Evolutionary conservation across 2,113 vertebrate genomes (phyloP).

Genomic region (Pangasianodon hypophthalmus): DNA sequence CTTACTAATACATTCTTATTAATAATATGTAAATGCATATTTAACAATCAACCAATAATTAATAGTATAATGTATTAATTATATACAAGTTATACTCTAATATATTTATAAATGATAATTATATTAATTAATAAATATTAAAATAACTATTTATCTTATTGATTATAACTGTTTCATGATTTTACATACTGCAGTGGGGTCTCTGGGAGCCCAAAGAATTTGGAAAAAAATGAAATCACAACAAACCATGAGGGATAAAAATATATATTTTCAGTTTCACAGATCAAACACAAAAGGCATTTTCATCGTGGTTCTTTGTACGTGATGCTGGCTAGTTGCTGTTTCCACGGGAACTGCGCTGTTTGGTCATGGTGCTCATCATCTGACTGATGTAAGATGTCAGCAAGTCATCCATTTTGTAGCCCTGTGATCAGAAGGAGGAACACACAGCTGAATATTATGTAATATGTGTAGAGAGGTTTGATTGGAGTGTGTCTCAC

Average conservation of each 20-base stretch:
- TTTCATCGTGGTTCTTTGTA: not conserved
- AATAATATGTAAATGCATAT: not conserved
- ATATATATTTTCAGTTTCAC: constrained; percentile 34
- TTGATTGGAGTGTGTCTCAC: no score
- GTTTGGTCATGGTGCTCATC: constrained; percentile 93
- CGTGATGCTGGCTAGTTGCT: constrained; percentile 77
- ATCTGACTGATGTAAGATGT: constrained; percentile 99
- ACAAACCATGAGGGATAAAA: constrained; percentile 10
- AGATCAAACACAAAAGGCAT: constrained; percentile 19
- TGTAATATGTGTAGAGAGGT: not conserved
- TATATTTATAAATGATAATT: not conserved
- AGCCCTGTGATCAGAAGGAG: constrained; percentile 76
- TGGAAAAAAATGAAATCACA: not conserved
- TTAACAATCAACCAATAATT: not conserved
- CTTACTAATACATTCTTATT: not conserved
- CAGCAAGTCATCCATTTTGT: constrained; percentile 98
- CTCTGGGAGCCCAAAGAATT: not conserved
- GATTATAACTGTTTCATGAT: not conserved
- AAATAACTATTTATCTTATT: not conserved
- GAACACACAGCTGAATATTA: not conserved
- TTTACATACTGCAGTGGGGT: not conserved
- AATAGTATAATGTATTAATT: not conserved
- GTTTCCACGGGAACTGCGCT: constrained; percentile 79
- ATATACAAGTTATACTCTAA: not conserved
- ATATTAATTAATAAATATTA: not conserved